Evolutionary conservation across 1,140 invertebrate genomes (phyloP).

Genomic region (Drosophila repleta): DNA sequence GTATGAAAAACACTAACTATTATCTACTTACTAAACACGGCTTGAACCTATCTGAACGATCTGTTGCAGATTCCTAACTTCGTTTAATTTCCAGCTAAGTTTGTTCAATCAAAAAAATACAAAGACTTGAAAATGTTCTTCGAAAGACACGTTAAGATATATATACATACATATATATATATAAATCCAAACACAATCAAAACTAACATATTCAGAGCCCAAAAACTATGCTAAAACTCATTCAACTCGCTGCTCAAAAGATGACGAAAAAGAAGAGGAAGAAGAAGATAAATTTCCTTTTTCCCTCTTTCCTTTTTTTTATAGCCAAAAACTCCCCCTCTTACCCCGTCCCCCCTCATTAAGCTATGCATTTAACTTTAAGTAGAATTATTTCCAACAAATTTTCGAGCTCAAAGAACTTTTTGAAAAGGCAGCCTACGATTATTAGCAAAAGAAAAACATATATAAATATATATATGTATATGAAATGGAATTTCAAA

Average conservation of each 20-base stretch:
- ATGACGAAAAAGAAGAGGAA: not conserved
- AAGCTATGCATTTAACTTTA: conserved; percentile 60
- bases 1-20: conserved; percentile 29
- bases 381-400: conserved; percentile 66
- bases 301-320: not conserved
- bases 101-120: conserved; percentile 16
- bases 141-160: conserved; percentile 12
- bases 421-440: conserved; percentile 59
- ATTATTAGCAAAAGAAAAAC: conserved; percentile 54
- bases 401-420: conserved; percentile 61
- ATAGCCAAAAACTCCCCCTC: not conserved
- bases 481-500: conserved; percentile 68
- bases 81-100: conserved; percentile 13
- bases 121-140: conserved; percentile 51
- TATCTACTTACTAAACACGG: conserved; percentile 15
- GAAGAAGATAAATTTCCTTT: conserved; percentile 19
- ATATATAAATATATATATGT: conserved; percentile 14
- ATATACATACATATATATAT: conserved; percentile 28
- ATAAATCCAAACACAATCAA: conserved; percentile 35
- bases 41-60: conserved; percentile 5
- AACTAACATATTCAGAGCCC: conserved; percentile 26
- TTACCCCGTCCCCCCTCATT: conserved; percentile 19
- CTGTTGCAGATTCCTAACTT: too few species aligned
- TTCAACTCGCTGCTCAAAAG: conserved; percentile 59
- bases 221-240: conserved; percentile 23